These are phyloP conservation scores for Brenthis hecate DNA, from an alignment of 2,888 invertebrate genomes.

Conservation along the genomic window DNA sequence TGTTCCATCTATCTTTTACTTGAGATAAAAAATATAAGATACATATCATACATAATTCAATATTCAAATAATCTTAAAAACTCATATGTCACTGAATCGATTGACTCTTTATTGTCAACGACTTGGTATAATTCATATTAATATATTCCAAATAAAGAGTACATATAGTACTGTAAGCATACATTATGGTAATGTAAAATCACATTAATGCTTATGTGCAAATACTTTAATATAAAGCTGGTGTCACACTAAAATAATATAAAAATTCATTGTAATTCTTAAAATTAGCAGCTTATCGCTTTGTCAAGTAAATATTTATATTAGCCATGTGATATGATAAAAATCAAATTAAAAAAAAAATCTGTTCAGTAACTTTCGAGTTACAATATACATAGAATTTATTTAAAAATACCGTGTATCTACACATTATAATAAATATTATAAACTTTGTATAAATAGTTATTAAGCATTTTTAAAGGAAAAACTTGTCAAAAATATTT, in stretches of 20 bases:
- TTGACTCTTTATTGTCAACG: slow-evolving; percentile 46
- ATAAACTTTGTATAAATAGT: slow-evolving; percentile 18
- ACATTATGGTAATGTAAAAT: slow-evolving; percentile 38
- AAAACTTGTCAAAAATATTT: slow-evolving; percentile 25
- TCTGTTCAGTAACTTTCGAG: background rate
- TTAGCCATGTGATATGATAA: slow-evolving; percentile 4
- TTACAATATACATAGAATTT: background rate
- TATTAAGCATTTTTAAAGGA: slow-evolving; percentile 13
- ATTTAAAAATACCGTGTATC: background rate
- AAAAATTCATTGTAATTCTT: slow-evolving; percentile 2
- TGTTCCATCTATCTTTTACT: background rate
- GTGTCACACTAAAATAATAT: slow-evolving; percentile 35
- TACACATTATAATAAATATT: slow-evolving; percentile 14
- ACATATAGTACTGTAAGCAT: slow-evolving; percentile 41
- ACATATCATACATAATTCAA: slow-evolving; percentile 4
- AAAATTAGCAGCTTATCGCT: slow-evolving; percentile 8
- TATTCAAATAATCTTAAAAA: slow-evolving; percentile 30
- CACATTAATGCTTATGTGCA: slow-evolving; percentile 50
- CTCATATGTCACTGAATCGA: slow-evolving; percentile 67
- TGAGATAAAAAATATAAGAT: background rate
- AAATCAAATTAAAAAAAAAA: slow-evolving; percentile 2
- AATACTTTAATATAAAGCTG: slow-evolving; percentile 49
- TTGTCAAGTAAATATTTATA: slow-evolving; percentile 8
- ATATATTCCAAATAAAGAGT: slow-evolving; percentile 35
- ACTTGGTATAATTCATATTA: slow-evolving; percentile 1